A percentile compares a stretch with the other conserved stretches of the same genome.
phyloP scores from a whole-genome alignment of 2,113 vertebrate genomes.

The Osmerus mordax region DNA sequence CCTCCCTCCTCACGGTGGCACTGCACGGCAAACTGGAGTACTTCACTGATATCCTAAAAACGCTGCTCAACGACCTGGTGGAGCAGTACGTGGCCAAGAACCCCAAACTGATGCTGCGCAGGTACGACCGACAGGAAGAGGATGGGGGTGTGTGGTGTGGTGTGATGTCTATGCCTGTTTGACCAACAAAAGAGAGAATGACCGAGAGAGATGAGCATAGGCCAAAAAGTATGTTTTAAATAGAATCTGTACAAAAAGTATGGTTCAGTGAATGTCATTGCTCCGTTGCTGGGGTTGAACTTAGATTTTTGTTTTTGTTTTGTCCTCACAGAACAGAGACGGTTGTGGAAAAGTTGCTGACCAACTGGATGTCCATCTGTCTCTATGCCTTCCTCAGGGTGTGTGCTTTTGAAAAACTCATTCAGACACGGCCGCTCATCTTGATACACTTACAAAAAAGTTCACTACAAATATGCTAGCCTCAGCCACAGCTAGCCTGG shows the following conservation, averaged over 20 bases:
- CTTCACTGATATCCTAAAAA: constrained; percentile 97
- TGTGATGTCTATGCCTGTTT: background rate
- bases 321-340: constrained; percentile 84
- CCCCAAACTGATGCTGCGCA: constrained; percentile 95
- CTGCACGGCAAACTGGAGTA: constrained; percentile 96
- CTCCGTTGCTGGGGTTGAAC: background rate
- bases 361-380: constrained; percentile 99
- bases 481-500: background rate
- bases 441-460: background rate
- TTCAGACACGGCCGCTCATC: background rate
- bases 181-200: background rate
- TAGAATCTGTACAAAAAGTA: too few species aligned
- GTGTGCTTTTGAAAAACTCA: constrained; percentile 36
- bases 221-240: too few species aligned
- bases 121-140: constrained; percentile 62
- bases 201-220: too few species aligned
- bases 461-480: too few species aligned
- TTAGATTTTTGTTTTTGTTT: too few species aligned
- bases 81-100: constrained; percentile 98
- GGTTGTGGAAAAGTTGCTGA: constrained; percentile 95
- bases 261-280: background rate
- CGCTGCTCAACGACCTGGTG: constrained; percentile 90
- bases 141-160: background rate
- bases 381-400: constrained; percentile 93
- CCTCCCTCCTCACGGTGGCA: constrained; percentile 89